Base-by-base conservation (phyloP, 2,113 vertebrate species). In the Strigops habroptila region DNA sequence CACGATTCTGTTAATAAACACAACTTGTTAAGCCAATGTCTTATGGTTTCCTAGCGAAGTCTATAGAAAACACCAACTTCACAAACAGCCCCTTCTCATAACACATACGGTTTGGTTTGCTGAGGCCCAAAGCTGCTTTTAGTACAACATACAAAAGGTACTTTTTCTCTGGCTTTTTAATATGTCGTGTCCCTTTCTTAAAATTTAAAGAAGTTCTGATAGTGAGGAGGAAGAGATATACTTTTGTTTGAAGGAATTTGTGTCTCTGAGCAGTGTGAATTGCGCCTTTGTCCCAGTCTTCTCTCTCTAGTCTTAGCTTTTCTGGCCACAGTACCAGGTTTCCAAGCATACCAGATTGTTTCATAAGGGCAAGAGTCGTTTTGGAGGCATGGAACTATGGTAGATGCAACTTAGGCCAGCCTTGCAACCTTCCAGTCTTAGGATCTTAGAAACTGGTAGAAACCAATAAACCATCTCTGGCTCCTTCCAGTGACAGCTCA, bases 391-490 rank as follows among this genome's bases (percentile, higher is more conserved):
- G 35, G 44, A 95, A 49, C 46, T 71, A 27, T 18, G 49, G 55
- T 27, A 79, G 64, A 81, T 67, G 31, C 14, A 94, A 68, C 49
- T 57, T 44, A 74, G 43, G 65, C 52, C n/a, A 41, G 74, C 35
- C 46, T 33, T 4, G n/a, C 19, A 19, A 76, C 53, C 53, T 81
- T 86, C 78, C 43, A 70, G 46, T 63, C 11, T 83, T 88, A 84
- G 67, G 41, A 64, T 41, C 19, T 86, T 39, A 65, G 49, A 37
- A 97, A 91, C 24, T 51, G 35, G 62, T 52, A 82, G 57, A 80
- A 95, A 95, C 76, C 16, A 94, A 88, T 67, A 88, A 86, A 65
- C 87, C 16, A 88, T 73, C 74, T 77, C 89, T 95, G 92, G 93
- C 64, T 93, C n/a, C n/a, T 80, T 73, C 74, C 76, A 82, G 44